phyloP scores from a whole-genome alignment of 2,113 vertebrate genomes.

The Proterorhinus semilunaris region DNA sequence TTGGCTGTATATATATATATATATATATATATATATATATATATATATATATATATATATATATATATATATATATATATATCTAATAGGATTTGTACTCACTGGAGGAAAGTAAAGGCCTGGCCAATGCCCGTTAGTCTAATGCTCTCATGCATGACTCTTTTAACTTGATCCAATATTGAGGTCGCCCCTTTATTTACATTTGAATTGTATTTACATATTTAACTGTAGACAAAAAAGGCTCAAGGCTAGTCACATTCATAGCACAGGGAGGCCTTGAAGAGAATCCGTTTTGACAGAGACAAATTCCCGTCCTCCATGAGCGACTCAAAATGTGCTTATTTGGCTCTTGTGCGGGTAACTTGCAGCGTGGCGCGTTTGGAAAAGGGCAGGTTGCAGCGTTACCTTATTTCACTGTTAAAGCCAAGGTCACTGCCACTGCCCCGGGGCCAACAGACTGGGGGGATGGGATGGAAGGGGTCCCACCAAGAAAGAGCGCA shows the following conservation, averaged over 20 bases:
- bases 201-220: slow-evolving; percentile 3
- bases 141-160: not conserved
- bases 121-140: not conserved
- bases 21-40: slow-evolving; percentile 10
- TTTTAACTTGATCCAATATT: not conserved
- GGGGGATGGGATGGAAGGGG: slow-evolving; percentile 57
- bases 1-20: slow-evolving; percentile 9
- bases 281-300: slow-evolving; percentile 38
- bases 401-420: slow-evolving; percentile 62
- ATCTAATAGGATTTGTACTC: not conserved
- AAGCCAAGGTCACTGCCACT: slow-evolving; percentile 78
- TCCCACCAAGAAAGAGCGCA: slow-evolving; percentile 50
- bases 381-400: slow-evolving; percentile 50
- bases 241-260: not conserved
- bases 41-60: slow-evolving; percentile 4
- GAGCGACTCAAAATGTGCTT: slow-evolving; percentile 37
- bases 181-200: slow-evolving; percentile 2
- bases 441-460: slow-evolving; percentile 79
- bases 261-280: slow-evolving; percentile 10
- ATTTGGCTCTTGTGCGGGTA: slow-evolving; percentile 40
- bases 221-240: slow-evolving; percentile 2
- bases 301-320: slow-evolving; percentile 50
- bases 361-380: slow-evolving; percentile 44
- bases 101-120: not conserved
- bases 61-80: too few species aligned